phyloP scores from a whole-genome alignment of 2,797 vertebrate species.

The Florisuga fusca region DNA sequence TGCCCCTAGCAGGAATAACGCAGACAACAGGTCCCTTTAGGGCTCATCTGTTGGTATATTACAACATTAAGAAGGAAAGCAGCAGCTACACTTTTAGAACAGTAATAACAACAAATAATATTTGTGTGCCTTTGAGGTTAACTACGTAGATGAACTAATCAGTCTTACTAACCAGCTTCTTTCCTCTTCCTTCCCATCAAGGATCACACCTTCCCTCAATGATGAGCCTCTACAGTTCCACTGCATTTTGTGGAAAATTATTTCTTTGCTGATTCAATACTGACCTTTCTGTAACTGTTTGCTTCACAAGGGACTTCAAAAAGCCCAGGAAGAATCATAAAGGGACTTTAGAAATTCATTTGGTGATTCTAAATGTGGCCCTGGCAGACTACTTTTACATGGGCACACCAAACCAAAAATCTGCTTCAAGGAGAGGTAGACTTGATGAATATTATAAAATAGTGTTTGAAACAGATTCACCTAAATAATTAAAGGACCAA shows the following conservation, averaged over 20 bases:
- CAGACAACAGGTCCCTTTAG: conserved; percentile 44
- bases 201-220: not conserved
- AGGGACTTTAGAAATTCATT: not conserved
- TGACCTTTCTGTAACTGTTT: not conserved
- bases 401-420: not conserved
- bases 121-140: not conserved
- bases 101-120: not conserved
- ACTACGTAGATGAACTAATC: not conserved
- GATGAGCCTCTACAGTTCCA: not conserved
- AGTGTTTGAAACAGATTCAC: not conserved
- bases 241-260: not conserved
- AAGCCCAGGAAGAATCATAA: not conserved
- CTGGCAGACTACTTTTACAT: not conserved
- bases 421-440: not conserved
- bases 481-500: not conserved
- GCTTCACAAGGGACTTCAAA: not conserved
- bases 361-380: not conserved
- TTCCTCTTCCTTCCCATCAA: not conserved
- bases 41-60: conserved; percentile 41
- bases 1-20: not conserved
- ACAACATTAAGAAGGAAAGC: conserved; percentile 17
- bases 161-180: not conserved
- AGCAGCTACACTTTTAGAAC: conserved; percentile 13
- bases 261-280: not conserved
- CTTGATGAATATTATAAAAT: not conserved